Evolutionary conservation across 2,797 vertebrate genomes (phyloP).

Genomic region (Falco concolor): DNA sequence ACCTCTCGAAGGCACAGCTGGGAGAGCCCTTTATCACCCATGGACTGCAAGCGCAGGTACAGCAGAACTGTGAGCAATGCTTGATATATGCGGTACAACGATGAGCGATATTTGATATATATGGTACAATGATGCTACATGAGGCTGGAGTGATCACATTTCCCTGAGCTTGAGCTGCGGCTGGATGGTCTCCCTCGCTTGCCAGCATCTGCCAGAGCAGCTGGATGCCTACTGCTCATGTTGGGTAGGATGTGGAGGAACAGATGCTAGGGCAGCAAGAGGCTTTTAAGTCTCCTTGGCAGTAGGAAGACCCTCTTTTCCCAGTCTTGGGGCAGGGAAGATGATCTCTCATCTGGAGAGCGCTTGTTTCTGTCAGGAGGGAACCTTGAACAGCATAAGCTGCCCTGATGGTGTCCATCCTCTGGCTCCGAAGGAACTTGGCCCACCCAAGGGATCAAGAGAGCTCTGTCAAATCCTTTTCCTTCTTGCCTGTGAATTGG

Average conservation of each 20-base stretch:
- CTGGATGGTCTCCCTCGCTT: not conserved
- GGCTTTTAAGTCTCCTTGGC: not conserved
- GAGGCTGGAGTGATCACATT: not conserved
- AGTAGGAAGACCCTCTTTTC: not conserved
- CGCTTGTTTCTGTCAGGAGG: not conserved
- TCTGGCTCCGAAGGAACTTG: not conserved
- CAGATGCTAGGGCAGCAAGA: not conserved
- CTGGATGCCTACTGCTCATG: not conserved
- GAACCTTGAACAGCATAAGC: not conserved
- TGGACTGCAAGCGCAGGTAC: conserved; percentile 81
- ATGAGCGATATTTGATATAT: rapidly evolving
- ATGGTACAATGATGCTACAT: rapidly evolving
- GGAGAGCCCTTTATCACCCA: conserved; percentile 82
- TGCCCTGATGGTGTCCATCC: not conserved
- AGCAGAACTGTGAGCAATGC: rapidly evolving
- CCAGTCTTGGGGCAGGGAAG: not conserved
- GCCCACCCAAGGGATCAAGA: not conserved
- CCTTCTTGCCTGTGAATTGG: not conserved
- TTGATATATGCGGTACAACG: rapidly evolving
- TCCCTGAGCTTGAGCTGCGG: not conserved
- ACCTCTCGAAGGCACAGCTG: conserved; percentile 86
- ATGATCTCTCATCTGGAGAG: not conserved
- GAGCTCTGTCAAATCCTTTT: not conserved
- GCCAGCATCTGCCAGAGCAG: not conserved
- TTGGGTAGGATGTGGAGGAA: not conserved